Conservation (phyloP, 1,140 invertebrate genomes). For the Manduca sexta region DNA sequence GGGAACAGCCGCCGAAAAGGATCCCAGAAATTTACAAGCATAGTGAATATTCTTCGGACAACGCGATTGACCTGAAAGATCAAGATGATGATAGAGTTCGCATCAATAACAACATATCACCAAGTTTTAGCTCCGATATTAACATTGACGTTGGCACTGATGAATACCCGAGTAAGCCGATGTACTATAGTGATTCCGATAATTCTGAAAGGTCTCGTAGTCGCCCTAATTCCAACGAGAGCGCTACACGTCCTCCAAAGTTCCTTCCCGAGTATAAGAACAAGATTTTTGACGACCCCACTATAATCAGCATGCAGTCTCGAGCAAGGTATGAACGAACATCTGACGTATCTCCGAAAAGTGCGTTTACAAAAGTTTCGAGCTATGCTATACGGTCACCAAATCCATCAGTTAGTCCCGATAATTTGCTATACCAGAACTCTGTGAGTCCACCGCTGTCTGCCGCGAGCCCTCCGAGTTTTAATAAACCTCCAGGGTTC, state of each 20-base stretch:
- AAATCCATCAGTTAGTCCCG: slow-evolving; percentile 81
- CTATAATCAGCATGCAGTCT: slow-evolving; percentile 70
- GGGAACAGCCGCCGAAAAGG: slow-evolving; percentile 55
- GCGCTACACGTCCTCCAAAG: slow-evolving; percentile 58
- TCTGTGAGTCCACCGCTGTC: slow-evolving; percentile 82
- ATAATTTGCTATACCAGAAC: slow-evolving; percentile 81
- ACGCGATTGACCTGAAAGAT: slow-evolving; percentile 50
- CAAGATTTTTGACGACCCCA: slow-evolving; percentile 76
- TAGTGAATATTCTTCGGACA: slow-evolving; percentile 59
- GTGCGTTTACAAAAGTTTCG: slow-evolving; percentile 86
- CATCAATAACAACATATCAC: slow-evolving; percentile 66
- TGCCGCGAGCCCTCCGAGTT: slow-evolving; percentile 68
- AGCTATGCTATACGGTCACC: slow-evolving; percentile 73
- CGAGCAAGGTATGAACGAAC: slow-evolving; percentile 67
- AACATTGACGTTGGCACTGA: slow-evolving; percentile 74
- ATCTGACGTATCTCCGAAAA: slow-evolving; percentile 72
- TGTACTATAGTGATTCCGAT: slow-evolving; percentile 69
- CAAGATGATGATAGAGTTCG: slow-evolving; percentile 61
- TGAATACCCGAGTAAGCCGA: slow-evolving; percentile 67
- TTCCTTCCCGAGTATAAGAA: slow-evolving; percentile 72
- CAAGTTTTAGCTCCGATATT: slow-evolving; percentile 61
- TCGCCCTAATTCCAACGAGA: slow-evolving; percentile 69
- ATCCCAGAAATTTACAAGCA: slow-evolving; percentile 57
- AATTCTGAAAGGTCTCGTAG: slow-evolving; percentile 67
- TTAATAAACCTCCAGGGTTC: slow-evolving; percentile 54